Evolutionary conservation across 2,888 invertebrate genomes (phyloP).

Genomic region (Taphrorychus bicolor): DNA sequence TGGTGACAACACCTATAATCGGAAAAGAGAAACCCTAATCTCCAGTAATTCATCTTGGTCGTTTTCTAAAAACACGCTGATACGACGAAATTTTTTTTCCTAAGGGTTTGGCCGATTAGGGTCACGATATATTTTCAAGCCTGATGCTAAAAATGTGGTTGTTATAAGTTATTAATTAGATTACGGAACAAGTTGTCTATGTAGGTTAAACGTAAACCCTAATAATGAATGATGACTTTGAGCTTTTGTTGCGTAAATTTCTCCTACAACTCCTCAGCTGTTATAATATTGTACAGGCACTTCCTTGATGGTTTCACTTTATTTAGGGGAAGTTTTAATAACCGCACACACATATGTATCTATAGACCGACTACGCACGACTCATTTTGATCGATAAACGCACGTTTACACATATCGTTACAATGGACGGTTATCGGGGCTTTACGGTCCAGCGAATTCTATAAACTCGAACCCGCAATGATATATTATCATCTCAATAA

Average conservation of each 20-base stretch:
- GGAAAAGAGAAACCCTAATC: too few relatives aligned
- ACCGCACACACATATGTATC: not conserved
- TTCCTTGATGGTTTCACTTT: not conserved
- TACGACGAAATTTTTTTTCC: too few relatives aligned
- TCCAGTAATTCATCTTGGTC: too few relatives aligned
- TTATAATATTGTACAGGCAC: not conserved
- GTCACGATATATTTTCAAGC: not conserved
- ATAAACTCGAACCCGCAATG: not conserved
- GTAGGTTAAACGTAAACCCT: not conserved
- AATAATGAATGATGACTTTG: not conserved
- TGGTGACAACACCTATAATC: too few relatives aligned
- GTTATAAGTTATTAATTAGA: not conserved
- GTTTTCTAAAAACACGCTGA: too few relatives aligned
- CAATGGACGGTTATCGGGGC: too few relatives aligned
- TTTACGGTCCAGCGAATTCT: constrained; percentile 11
- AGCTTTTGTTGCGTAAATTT: not conserved
- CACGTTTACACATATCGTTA: too few relatives aligned
- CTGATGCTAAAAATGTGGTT: not conserved
- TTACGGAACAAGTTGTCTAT: not conserved
- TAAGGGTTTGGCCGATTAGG: not conserved
- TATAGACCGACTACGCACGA: not conserved
- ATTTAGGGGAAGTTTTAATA: constrained; percentile 4
- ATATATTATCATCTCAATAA: not conserved
- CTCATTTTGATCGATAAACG: constrained; percentile 1
- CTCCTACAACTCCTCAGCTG: not conserved